Conservation (phyloP, 2,797 vertebrate genomes). For the Melanotaenia boesemani region DNA sequence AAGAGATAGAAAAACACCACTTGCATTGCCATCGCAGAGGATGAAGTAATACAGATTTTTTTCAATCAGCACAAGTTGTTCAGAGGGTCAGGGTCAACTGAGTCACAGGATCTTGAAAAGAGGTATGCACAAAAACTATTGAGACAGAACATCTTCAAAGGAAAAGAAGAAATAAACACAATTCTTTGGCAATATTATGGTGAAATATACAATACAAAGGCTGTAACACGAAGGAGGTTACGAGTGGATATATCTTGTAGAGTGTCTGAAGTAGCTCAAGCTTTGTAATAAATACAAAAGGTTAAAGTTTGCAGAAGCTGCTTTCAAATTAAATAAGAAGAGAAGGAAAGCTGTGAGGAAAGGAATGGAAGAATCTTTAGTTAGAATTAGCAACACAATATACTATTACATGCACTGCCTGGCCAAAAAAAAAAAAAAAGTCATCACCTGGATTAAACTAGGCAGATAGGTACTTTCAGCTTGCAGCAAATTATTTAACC, state of each 20-base stretch:
- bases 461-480: too few species aligned
- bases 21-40: constrained; percentile 10
- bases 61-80: constrained; percentile 18
- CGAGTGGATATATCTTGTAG: constrained; percentile 5
- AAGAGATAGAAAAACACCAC: constrained; percentile 31
- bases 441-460: too few species aligned
- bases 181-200: background rate
- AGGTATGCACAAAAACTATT: constrained; percentile 8
- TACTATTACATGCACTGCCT: background rate
- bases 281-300: constrained; percentile 26
- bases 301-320: constrained; percentile 21
- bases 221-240: background rate
- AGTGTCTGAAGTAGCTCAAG: constrained; percentile 33
- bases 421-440: too few species aligned
- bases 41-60: constrained; percentile 46
- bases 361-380: background rate
- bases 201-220: constrained; percentile 15
- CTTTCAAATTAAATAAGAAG: background rate
- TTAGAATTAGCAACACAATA: background rate
- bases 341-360: background rate
- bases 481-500: too few species aligned
- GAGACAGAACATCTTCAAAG: constrained; percentile 13
- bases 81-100: constrained; percentile 10
- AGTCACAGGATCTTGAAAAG: constrained; percentile 42
- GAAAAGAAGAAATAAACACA: background rate